Evolutionary conservation across 2,797 vertebrate genomes (phyloP).

Genomic region (Setipinna tenuifilis): DNA sequence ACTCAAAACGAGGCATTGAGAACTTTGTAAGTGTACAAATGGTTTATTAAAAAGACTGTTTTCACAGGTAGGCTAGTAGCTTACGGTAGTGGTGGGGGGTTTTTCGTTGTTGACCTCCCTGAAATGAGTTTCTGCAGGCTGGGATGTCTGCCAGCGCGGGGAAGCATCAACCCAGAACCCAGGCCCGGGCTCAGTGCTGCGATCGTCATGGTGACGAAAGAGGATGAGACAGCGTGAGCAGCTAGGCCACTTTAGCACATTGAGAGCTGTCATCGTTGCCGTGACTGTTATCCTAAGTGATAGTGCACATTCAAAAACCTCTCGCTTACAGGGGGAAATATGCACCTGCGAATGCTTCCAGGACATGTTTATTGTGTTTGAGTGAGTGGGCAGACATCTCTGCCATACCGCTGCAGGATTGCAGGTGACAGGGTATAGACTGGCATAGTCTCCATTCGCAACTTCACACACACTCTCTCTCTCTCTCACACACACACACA

Average conservation of each 20-base stretch:
- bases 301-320: neutral
- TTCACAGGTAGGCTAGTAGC: no score
- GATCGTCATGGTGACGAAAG: constrained; percentile 17
- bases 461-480: neutral
- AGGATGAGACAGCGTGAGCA: constrained; percentile 24
- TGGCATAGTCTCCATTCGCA: neutral
- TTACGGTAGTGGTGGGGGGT: no score
- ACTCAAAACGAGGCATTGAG: no score
- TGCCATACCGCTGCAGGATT: neutral
- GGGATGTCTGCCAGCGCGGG: no score
- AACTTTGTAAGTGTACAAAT: no score
- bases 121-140: no score
- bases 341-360: neutral
- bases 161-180: no score
- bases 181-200: neutral
- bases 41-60: no score
- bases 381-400: neutral
- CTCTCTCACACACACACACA: no score
- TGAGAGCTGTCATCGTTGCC: neutral
- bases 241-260: constrained; percentile 2
- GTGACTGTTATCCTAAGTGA: neutral
- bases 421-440: neutral
- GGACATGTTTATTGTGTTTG: neutral
- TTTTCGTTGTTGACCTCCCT: no score
- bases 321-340: neutral